Evolutionary conservation across 2,113 vertebrate genomes (phyloP).

Genomic region (Oxygymnocypris stewartii): DNA sequence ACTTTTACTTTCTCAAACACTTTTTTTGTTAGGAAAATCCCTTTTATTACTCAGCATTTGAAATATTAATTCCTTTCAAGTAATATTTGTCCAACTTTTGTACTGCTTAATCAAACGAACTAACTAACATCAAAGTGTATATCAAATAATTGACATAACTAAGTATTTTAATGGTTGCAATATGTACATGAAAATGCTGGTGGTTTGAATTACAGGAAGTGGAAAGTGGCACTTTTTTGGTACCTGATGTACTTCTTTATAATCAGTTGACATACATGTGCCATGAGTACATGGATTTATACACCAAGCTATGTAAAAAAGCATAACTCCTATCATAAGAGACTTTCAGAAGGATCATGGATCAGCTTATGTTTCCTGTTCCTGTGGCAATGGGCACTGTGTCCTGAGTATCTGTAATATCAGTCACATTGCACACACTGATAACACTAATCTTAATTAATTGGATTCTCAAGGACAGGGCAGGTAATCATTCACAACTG

Average conservation of each 20-base stretch:
- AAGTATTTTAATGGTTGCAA: background rate
- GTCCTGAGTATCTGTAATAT: constrained; percentile 22
- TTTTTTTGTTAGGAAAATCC: background rate
- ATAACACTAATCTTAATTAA: constrained; percentile 45
- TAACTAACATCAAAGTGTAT: background rate
- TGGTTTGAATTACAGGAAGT: background rate
- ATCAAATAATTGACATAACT: background rate
- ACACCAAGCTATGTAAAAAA: background rate
- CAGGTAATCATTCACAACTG: constrained; percentile 41
- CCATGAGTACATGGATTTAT: background rate
- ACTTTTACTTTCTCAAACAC: background rate
- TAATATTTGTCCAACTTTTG: background rate
- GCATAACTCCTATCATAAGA: background rate
- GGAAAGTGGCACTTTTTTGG: background rate
- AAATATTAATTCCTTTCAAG: background rate
- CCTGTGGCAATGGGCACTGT: background rate
- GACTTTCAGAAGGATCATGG: background rate
- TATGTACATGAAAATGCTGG: background rate
- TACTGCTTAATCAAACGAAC: background rate
- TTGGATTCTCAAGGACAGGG: constrained; percentile 25
- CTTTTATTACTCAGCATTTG: background rate
- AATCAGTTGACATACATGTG: background rate
- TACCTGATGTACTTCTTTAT: background rate
- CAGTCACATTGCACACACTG: background rate
- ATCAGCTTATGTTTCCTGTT: constrained; percentile 3